A percentile compares a stretch with the other conserved stretches of the same genome.
Evolutionary conservation across 2,888 invertebrate genomes (phyloP).

Genomic region (Brachyopa scutellaris): DNA sequence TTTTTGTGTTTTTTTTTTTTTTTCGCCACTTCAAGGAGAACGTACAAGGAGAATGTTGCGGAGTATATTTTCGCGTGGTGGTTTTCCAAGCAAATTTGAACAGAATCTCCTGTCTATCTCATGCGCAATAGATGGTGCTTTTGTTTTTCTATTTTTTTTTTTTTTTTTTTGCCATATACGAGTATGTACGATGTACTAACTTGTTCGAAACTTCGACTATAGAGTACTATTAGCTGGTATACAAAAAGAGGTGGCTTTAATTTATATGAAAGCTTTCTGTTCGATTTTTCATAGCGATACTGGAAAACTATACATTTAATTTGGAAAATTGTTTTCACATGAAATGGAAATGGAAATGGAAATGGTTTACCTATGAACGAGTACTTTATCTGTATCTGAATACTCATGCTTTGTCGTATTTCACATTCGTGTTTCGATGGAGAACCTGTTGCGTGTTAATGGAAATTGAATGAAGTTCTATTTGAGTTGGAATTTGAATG

Average conservation of each 20-base stretch:
- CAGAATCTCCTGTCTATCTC: constrained; percentile 21
- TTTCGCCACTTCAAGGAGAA: constrained; percentile 42
- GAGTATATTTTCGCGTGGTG: constrained; percentile 46
- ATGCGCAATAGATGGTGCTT: constrained; percentile 56
- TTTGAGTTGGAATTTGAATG: no score
- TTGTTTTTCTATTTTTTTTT: neutral
- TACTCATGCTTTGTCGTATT: neutral
- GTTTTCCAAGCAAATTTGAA: constrained; percentile 34
- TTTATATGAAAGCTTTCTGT: constrained; percentile 40
- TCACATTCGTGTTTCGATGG: constrained; percentile 9
- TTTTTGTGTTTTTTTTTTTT: no score
- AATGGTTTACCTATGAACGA: no score
- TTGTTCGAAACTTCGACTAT: constrained; percentile 19
- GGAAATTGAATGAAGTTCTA: neutral
- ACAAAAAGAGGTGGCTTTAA: constrained; percentile 23
- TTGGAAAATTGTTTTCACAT: neutral
- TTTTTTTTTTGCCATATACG: no score
- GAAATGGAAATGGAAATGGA: no score
- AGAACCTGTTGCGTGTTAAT: constrained; percentile 24
- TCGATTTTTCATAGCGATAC: neutral
- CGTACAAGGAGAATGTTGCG: constrained; percentile 41
- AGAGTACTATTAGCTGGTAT: constrained; percentile 16
- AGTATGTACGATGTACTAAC: constrained; percentile 14
- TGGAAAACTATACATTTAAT: constrained; percentile 1
- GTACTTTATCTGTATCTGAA: no score